phyloP scores from a whole-genome alignment of 35 echinoderm and acorn worm genomes.

The Ptychodera flava region DNA sequence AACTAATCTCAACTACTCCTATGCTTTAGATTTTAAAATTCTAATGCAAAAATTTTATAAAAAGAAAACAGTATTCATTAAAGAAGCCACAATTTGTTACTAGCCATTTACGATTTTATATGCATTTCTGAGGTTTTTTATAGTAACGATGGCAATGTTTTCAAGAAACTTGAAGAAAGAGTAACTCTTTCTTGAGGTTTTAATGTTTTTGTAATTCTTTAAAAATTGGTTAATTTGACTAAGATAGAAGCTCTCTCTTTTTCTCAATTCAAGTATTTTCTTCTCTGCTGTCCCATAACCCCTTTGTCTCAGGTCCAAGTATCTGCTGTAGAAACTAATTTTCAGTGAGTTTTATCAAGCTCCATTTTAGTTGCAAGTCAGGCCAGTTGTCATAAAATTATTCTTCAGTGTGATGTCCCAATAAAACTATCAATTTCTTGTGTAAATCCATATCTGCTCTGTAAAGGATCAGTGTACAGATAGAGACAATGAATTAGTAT shows the following conservation, averaged over 20 bases:
- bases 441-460: too few species aligned
- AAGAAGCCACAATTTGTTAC: neutral
- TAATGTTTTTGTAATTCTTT: neutral
- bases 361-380: too few species aligned
- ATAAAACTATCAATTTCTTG: too few species aligned
- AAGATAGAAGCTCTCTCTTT: neutral
- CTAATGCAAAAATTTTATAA: neutral
- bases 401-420: too few species aligned
- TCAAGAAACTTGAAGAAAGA: neutral
- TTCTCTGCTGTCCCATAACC: neutral
- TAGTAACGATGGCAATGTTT: neutral
- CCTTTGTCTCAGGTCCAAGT: neutral
- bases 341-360: too few species aligned
- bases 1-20: too few species aligned
- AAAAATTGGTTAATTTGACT: neutral
- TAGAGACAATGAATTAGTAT: too few species aligned
- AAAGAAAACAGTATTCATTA: neutral
- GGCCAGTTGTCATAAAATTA: too few species aligned
- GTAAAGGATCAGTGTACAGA: too few species aligned
- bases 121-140: neutral
- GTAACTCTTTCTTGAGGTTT: neutral
- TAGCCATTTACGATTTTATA: constrained; percentile 1
- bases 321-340: too few species aligned
- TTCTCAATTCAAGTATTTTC: neutral
- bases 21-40: neutral